A percentile compares a stretch with the other conserved stretches of the same genome.
Conservation (phyloP, 2,888 invertebrate genomes). For the Bruchidius siliquastri region DNA sequence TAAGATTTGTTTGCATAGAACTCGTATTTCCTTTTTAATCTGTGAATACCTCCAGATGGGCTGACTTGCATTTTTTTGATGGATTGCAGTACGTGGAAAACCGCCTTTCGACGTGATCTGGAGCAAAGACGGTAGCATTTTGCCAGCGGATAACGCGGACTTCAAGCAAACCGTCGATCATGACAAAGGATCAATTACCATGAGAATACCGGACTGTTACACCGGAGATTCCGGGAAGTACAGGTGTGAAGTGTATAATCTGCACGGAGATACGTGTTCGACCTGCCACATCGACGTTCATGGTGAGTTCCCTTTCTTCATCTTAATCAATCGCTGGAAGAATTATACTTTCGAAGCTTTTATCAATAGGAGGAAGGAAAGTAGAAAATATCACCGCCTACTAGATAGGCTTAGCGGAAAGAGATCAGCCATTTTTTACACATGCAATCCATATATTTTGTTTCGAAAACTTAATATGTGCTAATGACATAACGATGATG, state of each 20-base stretch:
- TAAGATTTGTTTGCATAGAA: too few species aligned
- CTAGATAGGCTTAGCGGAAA: too few species aligned
- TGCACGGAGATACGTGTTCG: constrained; percentile 56
- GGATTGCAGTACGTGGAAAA: constrained; percentile 37
- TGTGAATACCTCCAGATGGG: too few species aligned
- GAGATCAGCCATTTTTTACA: too few species aligned
- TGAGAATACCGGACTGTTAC: constrained; percentile 57
- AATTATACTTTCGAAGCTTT: too few species aligned
- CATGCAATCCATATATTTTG: too few species aligned
- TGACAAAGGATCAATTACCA: constrained; percentile 53
- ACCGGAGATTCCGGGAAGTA: constrained; percentile 64
- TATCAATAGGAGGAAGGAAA: too few species aligned
- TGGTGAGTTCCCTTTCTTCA: constrained; percentile 41
- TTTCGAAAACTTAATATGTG: too few species aligned
- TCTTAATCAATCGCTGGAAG: neutral
- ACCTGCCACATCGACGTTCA: constrained; percentile 50
- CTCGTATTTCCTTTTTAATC: too few species aligned
- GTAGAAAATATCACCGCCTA: too few species aligned
- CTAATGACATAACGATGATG: too few species aligned
- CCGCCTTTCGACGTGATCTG: constrained; percentile 59
- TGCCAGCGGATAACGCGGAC: constrained; percentile 56
- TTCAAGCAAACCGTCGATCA: constrained; percentile 51
- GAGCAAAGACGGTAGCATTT: constrained; percentile 60
- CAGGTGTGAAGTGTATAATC: constrained; percentile 61
- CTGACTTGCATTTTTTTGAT: neutral